Evolutionary conservation across 2,888 invertebrate genomes (phyloP), one percentile per base, ranked within the genome.

Genomic region (Physocephala rufipes): DNA sequence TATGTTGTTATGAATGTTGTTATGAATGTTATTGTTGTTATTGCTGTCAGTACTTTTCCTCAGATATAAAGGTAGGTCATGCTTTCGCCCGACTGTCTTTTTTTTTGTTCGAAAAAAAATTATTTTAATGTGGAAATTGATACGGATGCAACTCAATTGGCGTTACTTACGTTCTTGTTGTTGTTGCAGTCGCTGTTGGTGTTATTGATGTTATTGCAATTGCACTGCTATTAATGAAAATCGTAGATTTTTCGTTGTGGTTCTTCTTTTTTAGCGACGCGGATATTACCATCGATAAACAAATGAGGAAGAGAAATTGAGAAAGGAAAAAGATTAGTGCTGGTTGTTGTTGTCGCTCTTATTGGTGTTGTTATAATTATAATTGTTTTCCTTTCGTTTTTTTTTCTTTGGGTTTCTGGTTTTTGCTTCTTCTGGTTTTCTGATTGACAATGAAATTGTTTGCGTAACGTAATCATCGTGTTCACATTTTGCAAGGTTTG

Each of bases 271-370:
- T 15, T 53, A 15, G 28, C 19, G 55, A 55, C 36, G 36, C 36
- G 36, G 55, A 26, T 55, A 55, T 9, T 7, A 36, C 36, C 68
- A 68, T 16, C 53, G 61, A 61, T 68, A 68, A 61, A 61, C 68
- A 68, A 68, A 68, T 68, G 68, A 68, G 68, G 68, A 68, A 68
- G 62, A 68, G 68, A 68, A 68, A 68, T 62, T 68, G 28, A 19
- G 55, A 24, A n/a, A n/a, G n/a, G n/a, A n/a, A n/a, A n/a, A n/a
- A n/a, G 9, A 63, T 4, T n/a, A 19, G 24, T 47, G 63, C 28
- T 26, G 19, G 16, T 58, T 59, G 30, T 36, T 36, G 7, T 15
- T 59, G 16, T 59, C 28, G 26, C 30, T 9, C 7, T 36, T 36
- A n/a, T 61, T 61, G 2, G 28, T 4, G 62, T 5, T 24, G 19